These are phyloP conservation scores for Lymantria monacha DNA, from an alignment of 2,888 invertebrate species.

Conservation along the genomic window DNA sequence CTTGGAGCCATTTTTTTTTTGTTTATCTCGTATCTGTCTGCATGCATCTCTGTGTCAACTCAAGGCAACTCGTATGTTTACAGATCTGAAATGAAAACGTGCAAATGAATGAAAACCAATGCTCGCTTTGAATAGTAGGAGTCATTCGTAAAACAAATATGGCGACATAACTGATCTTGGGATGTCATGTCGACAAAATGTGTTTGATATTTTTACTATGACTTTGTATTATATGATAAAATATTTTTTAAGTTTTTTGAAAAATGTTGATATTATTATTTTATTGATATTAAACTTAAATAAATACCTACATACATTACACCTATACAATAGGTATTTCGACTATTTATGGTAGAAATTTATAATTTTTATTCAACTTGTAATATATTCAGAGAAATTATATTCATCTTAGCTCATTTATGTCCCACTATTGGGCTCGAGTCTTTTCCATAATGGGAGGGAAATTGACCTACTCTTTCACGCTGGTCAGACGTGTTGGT, in stretches of 20 bases:
- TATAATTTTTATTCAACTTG: not conserved
- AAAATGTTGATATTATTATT: no score
- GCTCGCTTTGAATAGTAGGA: constrained; percentile 38
- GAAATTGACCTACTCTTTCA: no score
- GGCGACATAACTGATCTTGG: constrained; percentile 41
- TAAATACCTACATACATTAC: no score
- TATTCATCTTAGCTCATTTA: no score
- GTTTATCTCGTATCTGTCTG: constrained; percentile 22
- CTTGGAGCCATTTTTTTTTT: constrained; percentile 34
- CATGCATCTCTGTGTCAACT: constrained; percentile 28
- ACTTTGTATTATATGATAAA: constrained; percentile 9
- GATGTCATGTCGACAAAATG: constrained; percentile 27
- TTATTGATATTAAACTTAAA: no score
- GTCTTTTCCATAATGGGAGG: no score
- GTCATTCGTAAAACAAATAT: constrained; percentile 50
- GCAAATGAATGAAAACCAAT: constrained; percentile 50
- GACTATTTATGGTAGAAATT: not conserved
- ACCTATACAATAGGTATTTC: not conserved
- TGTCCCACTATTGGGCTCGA: no score
- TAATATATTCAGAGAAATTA: no score
- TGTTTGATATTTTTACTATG: constrained; percentile 37
- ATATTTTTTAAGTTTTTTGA: not conserved
- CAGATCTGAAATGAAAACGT: constrained; percentile 41
- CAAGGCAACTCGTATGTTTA: constrained; percentile 28
- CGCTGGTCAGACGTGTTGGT: no score